These are phyloP conservation scores for Sylvietta virens DNA, from an alignment of 2,113 vertebrate species.

Conservation along the genomic window DNA sequence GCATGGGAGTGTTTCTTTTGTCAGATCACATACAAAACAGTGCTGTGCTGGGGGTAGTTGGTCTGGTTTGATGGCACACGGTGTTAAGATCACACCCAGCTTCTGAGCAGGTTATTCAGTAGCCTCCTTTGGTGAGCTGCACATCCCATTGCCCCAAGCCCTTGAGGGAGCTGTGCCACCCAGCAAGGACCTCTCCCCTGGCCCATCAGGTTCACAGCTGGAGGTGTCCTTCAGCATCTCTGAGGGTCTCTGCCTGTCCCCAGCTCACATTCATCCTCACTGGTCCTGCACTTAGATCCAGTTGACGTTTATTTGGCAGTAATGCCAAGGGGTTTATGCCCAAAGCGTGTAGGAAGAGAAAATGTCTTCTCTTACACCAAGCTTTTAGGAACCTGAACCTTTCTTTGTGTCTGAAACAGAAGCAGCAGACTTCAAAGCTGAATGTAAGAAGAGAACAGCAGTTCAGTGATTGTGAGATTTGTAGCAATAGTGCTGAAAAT, in stretches of 20 bases:
- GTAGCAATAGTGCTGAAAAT: background rate
- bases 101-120: background rate
- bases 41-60: background rate
- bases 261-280: background rate
- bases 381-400: background rate
- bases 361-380: background rate
- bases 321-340: background rate
- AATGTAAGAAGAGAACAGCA: background rate
- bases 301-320: background rate
- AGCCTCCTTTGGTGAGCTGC: background rate
- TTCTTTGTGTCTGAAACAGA: background rate
- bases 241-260: background rate
- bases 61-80: background rate
- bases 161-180: background rate
- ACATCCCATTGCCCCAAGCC: background rate
- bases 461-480: background rate
- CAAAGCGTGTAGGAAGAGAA: background rate
- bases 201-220: background rate
- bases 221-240: background rate
- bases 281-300: background rate
- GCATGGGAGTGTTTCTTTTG: background rate
- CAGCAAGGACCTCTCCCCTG: background rate
- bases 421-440: slow-evolving; percentile 8
- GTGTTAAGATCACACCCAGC: background rate
- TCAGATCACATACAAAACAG: background rate